Percentiles rank a stretch among this genome's conserved stretches.
These are phyloP conservation scores for Toxostoma redivivum DNA, from an alignment of 2,113 vertebrate genomes.

Conservation along the genomic window DNA sequence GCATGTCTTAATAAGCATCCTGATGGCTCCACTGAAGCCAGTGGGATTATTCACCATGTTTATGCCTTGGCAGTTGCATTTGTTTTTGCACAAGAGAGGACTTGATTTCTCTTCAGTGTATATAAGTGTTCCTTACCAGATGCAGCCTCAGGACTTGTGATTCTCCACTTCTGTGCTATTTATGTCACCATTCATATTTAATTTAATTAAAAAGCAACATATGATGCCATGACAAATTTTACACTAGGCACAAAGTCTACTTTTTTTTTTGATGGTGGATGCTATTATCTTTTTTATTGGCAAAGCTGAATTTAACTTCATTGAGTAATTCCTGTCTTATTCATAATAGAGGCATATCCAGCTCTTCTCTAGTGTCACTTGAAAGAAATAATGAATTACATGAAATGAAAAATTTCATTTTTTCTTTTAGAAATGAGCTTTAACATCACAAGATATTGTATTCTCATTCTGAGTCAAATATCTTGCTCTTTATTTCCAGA, in stretches of 20 bases:
- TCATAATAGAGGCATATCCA: background rate
- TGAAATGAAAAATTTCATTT: background rate
- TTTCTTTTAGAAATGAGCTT: background rate
- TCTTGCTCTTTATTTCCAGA: background rate
- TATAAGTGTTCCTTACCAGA: background rate
- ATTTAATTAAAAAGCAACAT: background rate
- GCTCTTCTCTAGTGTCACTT: background rate
- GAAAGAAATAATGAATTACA: background rate
- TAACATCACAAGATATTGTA: background rate
- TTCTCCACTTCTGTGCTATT: background rate
- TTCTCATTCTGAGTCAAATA: background rate
- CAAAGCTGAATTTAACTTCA: background rate
- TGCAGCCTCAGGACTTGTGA: background rate
- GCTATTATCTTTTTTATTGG: background rate
- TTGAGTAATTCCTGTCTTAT: background rate
- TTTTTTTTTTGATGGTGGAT: background rate
- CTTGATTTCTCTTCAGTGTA: background rate
- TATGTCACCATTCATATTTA: background rate
- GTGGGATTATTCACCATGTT: background rate
- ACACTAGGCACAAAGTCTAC: background rate
- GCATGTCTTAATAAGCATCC: background rate
- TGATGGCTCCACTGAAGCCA: background rate
- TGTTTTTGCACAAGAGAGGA: background rate
- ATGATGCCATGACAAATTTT: background rate
- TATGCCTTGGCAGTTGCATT: background rate